Evolutionary conservation across 2,113 vertebrate genomes (phyloP).

Genomic region (Calonectris borealis): DNA sequence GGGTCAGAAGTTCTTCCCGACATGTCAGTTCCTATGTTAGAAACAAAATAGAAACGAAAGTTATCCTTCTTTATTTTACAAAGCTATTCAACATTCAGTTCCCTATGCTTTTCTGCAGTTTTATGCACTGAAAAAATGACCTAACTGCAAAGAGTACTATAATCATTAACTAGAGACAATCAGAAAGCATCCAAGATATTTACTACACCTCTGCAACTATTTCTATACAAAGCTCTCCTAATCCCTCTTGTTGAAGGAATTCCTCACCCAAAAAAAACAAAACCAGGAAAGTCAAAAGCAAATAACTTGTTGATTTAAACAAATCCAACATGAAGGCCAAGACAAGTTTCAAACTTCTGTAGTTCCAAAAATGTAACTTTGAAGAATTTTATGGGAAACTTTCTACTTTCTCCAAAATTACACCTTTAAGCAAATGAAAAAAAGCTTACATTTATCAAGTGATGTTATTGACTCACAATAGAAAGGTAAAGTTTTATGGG

Average conservation of each 20-base stretch:
- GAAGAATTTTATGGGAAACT: background rate
- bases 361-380: background rate
- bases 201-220: conserved; percentile 53
- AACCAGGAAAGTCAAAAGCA: conserved; percentile 76
- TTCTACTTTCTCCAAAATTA: background rate
- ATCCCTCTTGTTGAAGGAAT: conserved; percentile 57
- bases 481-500: background rate
- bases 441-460: background rate
- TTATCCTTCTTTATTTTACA: background rate
- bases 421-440: background rate
- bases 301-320: background rate
- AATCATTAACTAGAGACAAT: conserved; percentile 13
- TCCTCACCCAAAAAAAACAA: conserved; percentile 67
- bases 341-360: background rate
- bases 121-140: background rate
- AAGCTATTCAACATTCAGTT: background rate
- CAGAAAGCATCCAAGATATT: conserved; percentile 15
- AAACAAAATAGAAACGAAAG: background rate
- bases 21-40: conserved; percentile 89
- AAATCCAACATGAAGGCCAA: background rate
- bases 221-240: conserved; percentile 6
- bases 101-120: background rate
- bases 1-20: conserved; percentile 93
- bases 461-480: background rate
- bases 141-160: background rate